Evolutionary conservation across 2,797 vertebrate genomes (phyloP), one percentile per base, ranked within the genome.

Genomic region (Myripristis jacobus): DNA sequence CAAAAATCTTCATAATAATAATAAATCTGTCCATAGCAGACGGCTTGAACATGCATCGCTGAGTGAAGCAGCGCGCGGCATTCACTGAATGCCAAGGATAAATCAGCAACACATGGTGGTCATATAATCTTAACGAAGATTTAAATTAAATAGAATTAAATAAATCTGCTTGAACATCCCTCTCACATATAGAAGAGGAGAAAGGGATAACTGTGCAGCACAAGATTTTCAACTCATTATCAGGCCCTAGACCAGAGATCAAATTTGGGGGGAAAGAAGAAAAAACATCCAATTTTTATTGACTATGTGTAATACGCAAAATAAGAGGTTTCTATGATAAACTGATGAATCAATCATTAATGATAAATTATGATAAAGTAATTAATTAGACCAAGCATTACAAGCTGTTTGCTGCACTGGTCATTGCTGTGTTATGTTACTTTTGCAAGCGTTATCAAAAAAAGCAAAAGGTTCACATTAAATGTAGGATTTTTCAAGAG

Each of bases 111-210:
- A 91, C 86, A 83, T 90, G 87, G 72, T 63, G 70, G 62, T 80
- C 53, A 84, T 85, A 83, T 86, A 82, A 87, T 90, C 75, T 78
- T 79, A 80, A 85, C 71, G 64, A 66, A 70, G 75, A 75, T 65
- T 31, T 31, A 31, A 31, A 31, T 31, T 31, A 31, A 31, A 31
- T 31, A 31, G 29, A 64, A 73, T 73, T 67, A 67, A 80, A 86
- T 87, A 86, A 86, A 86, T 90, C 79, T 78, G 64, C 75, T 79
- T 88, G 71, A 80, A 61, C 50, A 13, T 57, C 80, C 55, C 47
- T 48, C 65, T 50, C 41, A 48, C 59, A 73, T 74, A 79, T 74
- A 60, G 80, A 31, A 31, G 29, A 31, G 53, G 44, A 51, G 58
- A 19, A 56, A 73, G 59, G 51, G 61, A 46, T 57, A 60, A 50